phyloP scores from a whole-genome alignment of 2,888 invertebrate species.

The Coenonympha glycerion region DNA sequence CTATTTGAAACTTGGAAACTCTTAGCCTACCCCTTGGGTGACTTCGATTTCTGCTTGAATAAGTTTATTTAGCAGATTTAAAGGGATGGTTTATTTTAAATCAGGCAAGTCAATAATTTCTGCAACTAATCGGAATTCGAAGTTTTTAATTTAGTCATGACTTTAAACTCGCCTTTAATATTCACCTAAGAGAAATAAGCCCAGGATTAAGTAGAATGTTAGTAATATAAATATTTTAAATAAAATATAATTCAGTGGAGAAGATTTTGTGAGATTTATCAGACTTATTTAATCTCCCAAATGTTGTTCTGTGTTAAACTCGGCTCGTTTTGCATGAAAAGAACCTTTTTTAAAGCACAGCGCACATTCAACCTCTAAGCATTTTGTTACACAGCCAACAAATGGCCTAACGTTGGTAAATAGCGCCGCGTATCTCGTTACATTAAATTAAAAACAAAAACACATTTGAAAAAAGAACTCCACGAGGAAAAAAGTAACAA shows the following conservation, averaged over 20 bases:
- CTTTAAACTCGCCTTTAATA: no score
- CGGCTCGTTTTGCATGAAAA: slow-evolving; percentile 21
- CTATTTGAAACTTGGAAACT: not conserved
- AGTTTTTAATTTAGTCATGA: no score
- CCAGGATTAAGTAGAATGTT: no score
- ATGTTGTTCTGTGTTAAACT: slow-evolving; percentile 17
- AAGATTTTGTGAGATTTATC: not conserved
- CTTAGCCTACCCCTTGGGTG: not conserved
- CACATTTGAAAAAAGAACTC: slow-evolving; percentile 24
- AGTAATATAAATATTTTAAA: no score
- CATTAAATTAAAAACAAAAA: slow-evolving; percentile 29
- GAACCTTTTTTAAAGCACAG: slow-evolving; percentile 19
- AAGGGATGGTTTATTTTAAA: no score
- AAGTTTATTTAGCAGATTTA: not conserved
- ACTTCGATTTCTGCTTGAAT: not conserved
- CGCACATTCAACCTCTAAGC: slow-evolving; percentile 21
- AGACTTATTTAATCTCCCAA: slow-evolving; percentile 7
- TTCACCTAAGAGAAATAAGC: no score
- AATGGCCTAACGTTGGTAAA: slow-evolving; percentile 22
- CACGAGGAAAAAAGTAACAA: slow-evolving; percentile 15
- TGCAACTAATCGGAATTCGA: no score
- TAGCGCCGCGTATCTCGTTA: slow-evolving; percentile 22
- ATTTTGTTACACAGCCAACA: slow-evolving; percentile 22
- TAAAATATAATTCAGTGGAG: no score
- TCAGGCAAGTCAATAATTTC: no score